Percentiles rank a stretch among this genome's conserved stretches.
These are phyloP conservation scores for Lytechinus pictus DNA, from an alignment of 35 echinoderm and acorn worm genomes.

Conservation along the genomic window DNA sequence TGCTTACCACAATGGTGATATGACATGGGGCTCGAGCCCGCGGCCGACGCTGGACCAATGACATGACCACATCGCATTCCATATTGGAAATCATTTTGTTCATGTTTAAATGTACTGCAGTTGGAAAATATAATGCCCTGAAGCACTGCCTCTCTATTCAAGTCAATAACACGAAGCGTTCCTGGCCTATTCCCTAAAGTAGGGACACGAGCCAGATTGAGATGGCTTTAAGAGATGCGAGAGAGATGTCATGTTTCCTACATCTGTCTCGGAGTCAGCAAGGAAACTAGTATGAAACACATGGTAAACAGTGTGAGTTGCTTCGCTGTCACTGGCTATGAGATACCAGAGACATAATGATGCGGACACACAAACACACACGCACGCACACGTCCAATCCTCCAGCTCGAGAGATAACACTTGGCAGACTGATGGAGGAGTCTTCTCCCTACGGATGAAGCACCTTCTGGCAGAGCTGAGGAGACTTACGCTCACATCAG, in stretches of 20 bases:
- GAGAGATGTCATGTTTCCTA: neutral
- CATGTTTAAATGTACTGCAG: neutral
- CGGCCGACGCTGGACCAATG: slow-evolving; percentile 73
- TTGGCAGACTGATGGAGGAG: neutral
- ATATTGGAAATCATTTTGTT: slow-evolving; percentile 23
- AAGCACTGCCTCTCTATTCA: neutral
- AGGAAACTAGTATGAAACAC: neutral
- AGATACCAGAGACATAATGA: neutral
- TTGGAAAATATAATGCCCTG: neutral
- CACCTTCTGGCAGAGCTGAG: neutral
- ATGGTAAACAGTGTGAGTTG: neutral
- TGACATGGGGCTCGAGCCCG: slow-evolving; percentile 76
- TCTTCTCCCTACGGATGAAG: neutral
- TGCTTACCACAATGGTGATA: slow-evolving; percentile 92
- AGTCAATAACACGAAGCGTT: neutral
- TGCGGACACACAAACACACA: neutral
- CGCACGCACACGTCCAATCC: neutral
- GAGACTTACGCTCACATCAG: neutral
- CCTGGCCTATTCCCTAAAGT: neutral
- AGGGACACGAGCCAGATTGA: neutral
- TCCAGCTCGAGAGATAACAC: neutral
- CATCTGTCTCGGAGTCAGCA: neutral
- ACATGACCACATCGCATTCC: slow-evolving; percentile 62
- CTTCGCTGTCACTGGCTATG: neutral
- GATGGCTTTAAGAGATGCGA: neutral